phyloP scores from a whole-genome alignment of 2,113 vertebrate species.

The Phycodurus eques region DNA sequence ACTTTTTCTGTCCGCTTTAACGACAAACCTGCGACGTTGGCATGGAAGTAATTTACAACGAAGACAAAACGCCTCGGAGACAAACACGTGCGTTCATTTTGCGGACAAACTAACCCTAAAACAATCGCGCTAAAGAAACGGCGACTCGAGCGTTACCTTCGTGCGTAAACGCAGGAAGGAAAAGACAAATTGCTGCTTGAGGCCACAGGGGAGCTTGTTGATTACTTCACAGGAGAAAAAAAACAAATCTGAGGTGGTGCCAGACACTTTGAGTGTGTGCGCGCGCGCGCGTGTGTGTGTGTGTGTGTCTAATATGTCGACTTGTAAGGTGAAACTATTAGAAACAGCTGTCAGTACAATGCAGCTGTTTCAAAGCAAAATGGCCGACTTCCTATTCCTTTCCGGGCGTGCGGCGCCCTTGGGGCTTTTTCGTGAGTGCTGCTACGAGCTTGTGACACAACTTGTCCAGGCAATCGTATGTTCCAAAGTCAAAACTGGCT shows the following conservation, averaged over 20 bases:
- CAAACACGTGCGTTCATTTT: not conserved
- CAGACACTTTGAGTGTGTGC: conserved; percentile 22
- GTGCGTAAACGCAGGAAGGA: not conserved
- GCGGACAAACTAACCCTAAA: not conserved
- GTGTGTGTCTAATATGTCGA: not conserved
- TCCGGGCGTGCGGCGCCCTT: not conserved
- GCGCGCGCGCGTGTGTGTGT: no score
- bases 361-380: not conserved
- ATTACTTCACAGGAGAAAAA: conserved; percentile 19
- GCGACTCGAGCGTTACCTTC: not conserved
- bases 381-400: not conserved
- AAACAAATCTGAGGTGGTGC: conserved; percentile 5
- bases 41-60: conserved; percentile 28
- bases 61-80: not conserved
- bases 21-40: conserved; percentile 1
- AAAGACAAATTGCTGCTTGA: not conserved
- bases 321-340: not conserved
- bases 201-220: not conserved
- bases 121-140: not conserved
- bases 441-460: not conserved
- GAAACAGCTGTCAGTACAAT: not conserved
- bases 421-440: not conserved
- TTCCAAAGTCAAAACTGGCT: not conserved
- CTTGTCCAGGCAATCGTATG: not conserved
- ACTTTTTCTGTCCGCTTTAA: not conserved